These are phyloP conservation scores for Mixornis gularis DNA, from an alignment of 2,113 vertebrate genomes.

Conservation along the genomic window DNA sequence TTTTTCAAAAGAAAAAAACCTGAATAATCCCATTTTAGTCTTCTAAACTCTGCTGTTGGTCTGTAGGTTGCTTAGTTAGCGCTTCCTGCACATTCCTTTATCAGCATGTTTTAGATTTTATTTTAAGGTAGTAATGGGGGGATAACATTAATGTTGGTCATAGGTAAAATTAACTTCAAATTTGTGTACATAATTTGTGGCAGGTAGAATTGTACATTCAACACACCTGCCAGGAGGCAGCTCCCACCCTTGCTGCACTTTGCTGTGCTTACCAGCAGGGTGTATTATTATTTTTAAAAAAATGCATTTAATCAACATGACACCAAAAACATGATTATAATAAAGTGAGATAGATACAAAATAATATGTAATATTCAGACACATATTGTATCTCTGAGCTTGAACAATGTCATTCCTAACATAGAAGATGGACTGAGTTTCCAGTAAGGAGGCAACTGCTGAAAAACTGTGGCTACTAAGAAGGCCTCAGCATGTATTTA, in stretches of 20 bases:
- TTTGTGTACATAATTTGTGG: background rate
- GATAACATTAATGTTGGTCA: background rate
- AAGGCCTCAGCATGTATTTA: background rate
- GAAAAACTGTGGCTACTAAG: background rate
- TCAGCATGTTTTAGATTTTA: background rate
- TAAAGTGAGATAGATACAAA: background rate
- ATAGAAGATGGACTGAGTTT: background rate
- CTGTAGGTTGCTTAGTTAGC: background rate
- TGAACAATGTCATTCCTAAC: background rate
- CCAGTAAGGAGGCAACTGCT: background rate
- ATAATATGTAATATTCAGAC: background rate
- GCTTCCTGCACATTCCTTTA: background rate
- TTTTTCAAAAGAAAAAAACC: background rate
- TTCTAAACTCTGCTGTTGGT: background rate
- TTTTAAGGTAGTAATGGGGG: background rate
- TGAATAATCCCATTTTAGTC: background rate
- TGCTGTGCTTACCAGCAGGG: background rate
- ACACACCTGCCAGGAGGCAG: background rate
- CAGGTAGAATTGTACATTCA: background rate
- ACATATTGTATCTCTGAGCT: fast-evolving
- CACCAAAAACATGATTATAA: background rate
- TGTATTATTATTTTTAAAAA: background rate
- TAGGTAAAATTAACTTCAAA: background rate
- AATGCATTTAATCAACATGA: background rate
- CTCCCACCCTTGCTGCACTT: background rate